Base-by-base conservation (phyloP, 2,888 invertebrate genomes). In the Anticlea derivata region DNA sequence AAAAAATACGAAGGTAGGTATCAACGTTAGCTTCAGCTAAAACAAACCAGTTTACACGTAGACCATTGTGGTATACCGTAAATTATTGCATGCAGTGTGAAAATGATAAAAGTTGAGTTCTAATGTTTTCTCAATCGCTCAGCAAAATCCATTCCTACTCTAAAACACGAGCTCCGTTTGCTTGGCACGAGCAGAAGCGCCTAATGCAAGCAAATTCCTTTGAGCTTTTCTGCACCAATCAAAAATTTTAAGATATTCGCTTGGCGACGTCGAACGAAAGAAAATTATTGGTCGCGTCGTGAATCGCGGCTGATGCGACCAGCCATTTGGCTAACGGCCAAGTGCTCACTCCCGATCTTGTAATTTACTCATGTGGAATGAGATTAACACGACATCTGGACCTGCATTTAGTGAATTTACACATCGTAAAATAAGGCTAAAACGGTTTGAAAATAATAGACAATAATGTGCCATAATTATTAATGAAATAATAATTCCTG, bases 311-410 rank as follows among this genome's bases (percentile, higher is more conserved):
- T 75, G 80, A 81, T 78, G 81, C 78, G 73, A 70, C 75, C 71
- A 67, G 70, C 79, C 77, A 82, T 86, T 85, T 87, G 87, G 86
- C 80, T 40, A 38, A 26, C 46, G 55, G 79, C 88, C 86, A 87
- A 67, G 55, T 67, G 68, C 68, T 66, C 74, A 55, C 70, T 67
- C 69, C 66, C 77, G 78, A 81, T 84, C 81, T 82, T 83, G 84
- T 84, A 83, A 83, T 80, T 80, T 75, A 80, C 82, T 77, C 80
- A 70, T 73, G 80, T 71, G 76, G 75, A 81, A 83, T 73, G 76
- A 78, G 80, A 83, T 84, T 81, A 83, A 79, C 78, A 79, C 74
- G 77, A 75, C 79, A 82, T 82, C 79, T 80, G 80, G 78, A 70
- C 73, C 46, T 70, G 76, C 79, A 78, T 80, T 82, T 78, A 80